phyloP scores from a whole-genome alignment of 2,888 invertebrate genomes.

The Nephrotoma flavescens region DNA sequence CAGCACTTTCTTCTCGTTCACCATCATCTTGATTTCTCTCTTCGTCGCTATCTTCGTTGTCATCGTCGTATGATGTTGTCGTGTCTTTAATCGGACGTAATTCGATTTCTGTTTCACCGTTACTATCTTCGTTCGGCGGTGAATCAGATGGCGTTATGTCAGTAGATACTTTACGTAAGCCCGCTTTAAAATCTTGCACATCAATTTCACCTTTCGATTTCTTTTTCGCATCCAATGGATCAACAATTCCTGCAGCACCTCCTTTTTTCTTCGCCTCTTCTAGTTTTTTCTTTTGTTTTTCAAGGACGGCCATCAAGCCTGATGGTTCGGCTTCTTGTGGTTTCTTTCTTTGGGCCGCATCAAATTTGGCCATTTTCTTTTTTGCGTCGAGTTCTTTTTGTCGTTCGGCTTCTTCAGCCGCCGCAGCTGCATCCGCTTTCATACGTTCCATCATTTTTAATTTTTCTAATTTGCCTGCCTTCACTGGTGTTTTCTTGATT shows the following conservation, averaged over 20 bases:
- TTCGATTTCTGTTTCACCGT: not conserved
- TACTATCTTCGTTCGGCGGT: not conserved
- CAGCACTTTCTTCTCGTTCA: slow-evolving; percentile 17
- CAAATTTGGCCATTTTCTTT: slow-evolving; percentile 23
- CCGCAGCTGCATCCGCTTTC: slow-evolving; percentile 29
- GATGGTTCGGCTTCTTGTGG: slow-evolving; percentile 14
- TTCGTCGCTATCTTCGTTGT: slow-evolving; percentile 21
- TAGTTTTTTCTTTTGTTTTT: slow-evolving; percentile 19
- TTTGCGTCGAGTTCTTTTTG: slow-evolving; percentile 26
- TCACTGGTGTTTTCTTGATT: slow-evolving; percentile 27
- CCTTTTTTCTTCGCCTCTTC: slow-evolving; percentile 18
- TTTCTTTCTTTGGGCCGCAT: slow-evolving; percentile 21
- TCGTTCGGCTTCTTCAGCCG: slow-evolving; percentile 25
- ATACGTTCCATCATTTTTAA: slow-evolving; percentile 26
- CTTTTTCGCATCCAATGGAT: slow-evolving; percentile 15
- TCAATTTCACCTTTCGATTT: not conserved
- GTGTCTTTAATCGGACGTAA: not conserved
- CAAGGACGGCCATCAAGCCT: not conserved
- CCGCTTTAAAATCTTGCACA: not conserved
- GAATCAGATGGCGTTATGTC: not conserved
- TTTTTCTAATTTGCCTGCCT: slow-evolving; percentile 18
- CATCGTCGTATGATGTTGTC: slow-evolving; percentile 12
- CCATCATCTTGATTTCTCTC: slow-evolving; percentile 22
- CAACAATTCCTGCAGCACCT: not conserved
- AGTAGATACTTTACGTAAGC: not conserved